Evolutionary conservation across 2,888 invertebrate species (phyloP), one percentile per base, ranked within the genome.

Genomic region (Ochlodes sylvanus): DNA sequence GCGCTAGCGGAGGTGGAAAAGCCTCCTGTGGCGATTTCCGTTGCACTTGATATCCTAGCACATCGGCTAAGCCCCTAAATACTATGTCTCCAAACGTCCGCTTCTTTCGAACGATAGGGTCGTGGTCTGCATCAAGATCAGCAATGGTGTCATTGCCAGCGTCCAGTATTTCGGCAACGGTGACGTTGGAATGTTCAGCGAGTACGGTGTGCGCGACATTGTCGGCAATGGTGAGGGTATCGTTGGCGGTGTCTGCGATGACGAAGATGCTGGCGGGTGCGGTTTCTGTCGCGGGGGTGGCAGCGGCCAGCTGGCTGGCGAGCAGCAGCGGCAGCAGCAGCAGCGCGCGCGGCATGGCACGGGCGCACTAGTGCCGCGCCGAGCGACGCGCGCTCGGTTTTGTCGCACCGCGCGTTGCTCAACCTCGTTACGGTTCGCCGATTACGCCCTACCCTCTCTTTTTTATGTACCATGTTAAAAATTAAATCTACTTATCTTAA

Each of bases 41-140:
- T 44, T 85, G 87, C 55, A 94, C 87, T 71, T 76, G 85, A 76
- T 93, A 94, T 2, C 94, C 94, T 17, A 94, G 82, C 69, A 89
- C 93, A 71, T 93, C 93, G 9, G 94, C 94, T n/a, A 94, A 77
- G 1, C 94, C 94, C 67, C 92, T 81, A 75, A 94, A 94, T 77
- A 94, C 92, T 71, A 93, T 82, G 65, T 94, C 92, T 7, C 94
- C 93, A 75, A 94, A 93, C 0, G 93, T 94, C 64, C 94, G 79
- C 76, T 94, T 94, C 82, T 88, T 88, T n/a, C 94, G 80, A 58
- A 93, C 90, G 38, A 93, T 79, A 10, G 90, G 87, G 57, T 86
- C 89, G 67, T 86, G 85, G 12, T 86, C 84, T 3, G 80, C 84
- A 63, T 86, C 85, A 0, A 78, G 66, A 3, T 82, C 83, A 7